These are phyloP conservation scores for Pteropus alecto DNA, from an alignment of 2,113 vertebrate genomes.

Conservation along the genomic window DNA sequence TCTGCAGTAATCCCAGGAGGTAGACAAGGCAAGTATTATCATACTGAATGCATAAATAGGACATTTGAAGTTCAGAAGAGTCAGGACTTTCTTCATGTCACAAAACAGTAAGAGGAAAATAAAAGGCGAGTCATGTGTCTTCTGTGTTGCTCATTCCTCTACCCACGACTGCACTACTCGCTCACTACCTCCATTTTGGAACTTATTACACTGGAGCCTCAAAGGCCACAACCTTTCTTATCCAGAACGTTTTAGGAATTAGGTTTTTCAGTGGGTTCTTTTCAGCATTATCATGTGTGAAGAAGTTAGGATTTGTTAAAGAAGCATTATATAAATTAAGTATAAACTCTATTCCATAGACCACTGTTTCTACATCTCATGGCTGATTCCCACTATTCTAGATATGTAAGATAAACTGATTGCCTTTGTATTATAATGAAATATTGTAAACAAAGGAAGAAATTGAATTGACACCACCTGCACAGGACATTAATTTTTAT, in stretches of 20 bases:
- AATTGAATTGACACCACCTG: neutral
- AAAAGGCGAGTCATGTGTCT: neutral
- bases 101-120: neutral
- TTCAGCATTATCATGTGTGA: neutral
- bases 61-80: neutral
- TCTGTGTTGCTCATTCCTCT: neutral
- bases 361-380: neutral
- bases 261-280: neutral
- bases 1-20: neutral
- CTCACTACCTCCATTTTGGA: neutral
- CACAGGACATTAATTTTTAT: neutral
- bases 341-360: neutral
- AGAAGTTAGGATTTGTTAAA: neutral
- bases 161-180: accelerated
- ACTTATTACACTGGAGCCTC: neutral
- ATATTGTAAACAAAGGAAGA: neutral
- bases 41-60: neutral
- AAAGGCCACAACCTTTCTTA: neutral
- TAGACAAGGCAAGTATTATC: neutral
- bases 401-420: neutral
- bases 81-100: neutral
- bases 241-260: neutral
- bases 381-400: neutral
- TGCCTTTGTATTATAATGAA: neutral
- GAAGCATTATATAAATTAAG: neutral